Base-by-base conservation (phyloP, 1,140 invertebrate species). In the Hermetia illucens region DNA sequence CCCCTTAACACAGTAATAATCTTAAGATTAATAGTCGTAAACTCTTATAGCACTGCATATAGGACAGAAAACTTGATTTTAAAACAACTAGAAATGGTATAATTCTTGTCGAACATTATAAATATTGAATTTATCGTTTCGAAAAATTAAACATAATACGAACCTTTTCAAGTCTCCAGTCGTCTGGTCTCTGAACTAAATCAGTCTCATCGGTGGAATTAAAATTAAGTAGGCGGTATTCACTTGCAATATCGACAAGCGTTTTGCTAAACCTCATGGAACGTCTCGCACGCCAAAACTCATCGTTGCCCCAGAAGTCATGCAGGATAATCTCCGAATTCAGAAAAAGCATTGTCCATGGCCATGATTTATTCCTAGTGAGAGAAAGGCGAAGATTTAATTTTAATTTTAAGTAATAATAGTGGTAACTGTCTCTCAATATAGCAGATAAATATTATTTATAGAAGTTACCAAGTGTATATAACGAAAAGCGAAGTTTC, bases 301-400 rank as follows among this genome's bases (percentile, higher is more conserved):
- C 62, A 36, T 60, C 53, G 42, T 80, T 76, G 4, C 92, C 91
- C 66, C 86, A 97, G 22, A 63, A 59, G 55, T 91, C 78, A 61
- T 97, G 91, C 15, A 96, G 63, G 9, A 88, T 71, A 22, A 87
- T 81, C 65, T 96, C 92, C 33, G 86, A 88, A 56, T 84, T 75
- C 46, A 86, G 76, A 47, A 97, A 70, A 64, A 91, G 77, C 18
- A 91, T 65, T 21, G 73, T 71, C 43, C 74, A 79, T 35, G 32
- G 24, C 21, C 8, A 6, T 32, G 30, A 5, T 13, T 6, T 55
- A 15, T 53, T 50, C 39, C 51, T 52, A 4, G 34, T 39, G 5
- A 55, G 38, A 18, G 49, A 45, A 18, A 36, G 41, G 10, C 50
- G 53, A 9, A 58, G 40, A 18, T 34, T 15, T 33, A 3, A 9